Base-by-base conservation (phyloP, 2,888 invertebrate genomes). In the Thecophora atra region DNA sequence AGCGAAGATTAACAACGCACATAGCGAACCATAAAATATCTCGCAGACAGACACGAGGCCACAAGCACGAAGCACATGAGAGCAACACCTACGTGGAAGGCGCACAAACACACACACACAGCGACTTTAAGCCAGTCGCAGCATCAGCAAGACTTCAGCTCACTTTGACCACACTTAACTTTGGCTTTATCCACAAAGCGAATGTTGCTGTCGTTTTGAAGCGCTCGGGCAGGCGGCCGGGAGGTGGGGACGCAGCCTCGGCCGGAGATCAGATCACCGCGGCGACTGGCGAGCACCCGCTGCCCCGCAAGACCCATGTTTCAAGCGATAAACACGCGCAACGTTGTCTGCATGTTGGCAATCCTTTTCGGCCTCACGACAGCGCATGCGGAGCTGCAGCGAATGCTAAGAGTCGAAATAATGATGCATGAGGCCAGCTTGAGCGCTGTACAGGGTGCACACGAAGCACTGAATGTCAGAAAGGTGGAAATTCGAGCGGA, bases 31-130 rank as follows among this genome's bases (percentile, higher is more conserved):
- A 54, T 62, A 62, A 69, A 69, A 60, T 69, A 68, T 68, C 60
- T 69, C 62, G 62, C 69, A 69, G 51, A 62, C 30, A n/a, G n/a
- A 69, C 60, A 69, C 51, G 60, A 47, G 30, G 21, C n/a, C 28
- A n/a, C 28, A 19, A 19, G 51, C 26, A 21, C 47, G 68, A 47
- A 60, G 51, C 24, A 60, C n/a, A 26, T 13, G 69, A 58, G 70
- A 52, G 51, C 21, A 70, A 70, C 70, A 63, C 70, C 70, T 70
- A 70, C 70, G 70, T 70, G 52, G 63, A 37, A 58, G 26, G 58
- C 21, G 56, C 67, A 21, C 65, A 51, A 15, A 24, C n/a, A 54
- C 37, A 54, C 30, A 52, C 51, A 28, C 28, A 51, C 65, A 65
- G 8, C 7, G 3, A 47, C 52, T 11, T 37, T 17, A 24, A 28